phyloP scores from a whole-genome alignment of 2,888 invertebrate species.

The Thymelicus lineola region DNA sequence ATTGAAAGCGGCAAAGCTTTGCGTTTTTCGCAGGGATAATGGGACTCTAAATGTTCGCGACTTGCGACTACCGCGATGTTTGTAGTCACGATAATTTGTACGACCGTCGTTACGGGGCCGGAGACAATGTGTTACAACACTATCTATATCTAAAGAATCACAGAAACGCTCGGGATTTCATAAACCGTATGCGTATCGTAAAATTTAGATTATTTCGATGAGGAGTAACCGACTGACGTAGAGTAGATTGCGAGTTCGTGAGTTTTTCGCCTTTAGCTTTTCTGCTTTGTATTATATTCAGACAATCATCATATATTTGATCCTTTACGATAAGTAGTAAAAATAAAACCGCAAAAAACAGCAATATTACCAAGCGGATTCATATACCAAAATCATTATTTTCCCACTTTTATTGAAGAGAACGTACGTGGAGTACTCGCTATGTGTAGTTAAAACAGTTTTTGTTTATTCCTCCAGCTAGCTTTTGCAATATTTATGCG shows the following conservation, averaged over 20 bases:
- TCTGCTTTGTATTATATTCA: neutral
- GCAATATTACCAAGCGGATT: conserved; percentile 19
- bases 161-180: conserved; percentile 45
- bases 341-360: conserved; percentile 6
- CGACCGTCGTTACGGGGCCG: conserved; percentile 45
- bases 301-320: neutral
- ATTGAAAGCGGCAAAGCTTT: conserved; percentile 71
- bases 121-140: conserved; percentile 47
- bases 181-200: conserved; percentile 41
- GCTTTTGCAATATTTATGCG: conserved; percentile 36
- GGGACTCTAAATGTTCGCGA: conserved; percentile 61
- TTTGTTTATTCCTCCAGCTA: conserved; percentile 33
- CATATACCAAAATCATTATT: conserved; percentile 28
- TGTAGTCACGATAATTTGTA: conserved; percentile 51
- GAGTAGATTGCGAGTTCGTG: conserved; percentile 28
- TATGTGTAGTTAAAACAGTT: conserved; percentile 26
- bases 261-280: no score
- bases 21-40: conserved; percentile 57
- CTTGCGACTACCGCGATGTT: conserved; percentile 50
- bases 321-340: neutral
- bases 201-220: conserved; percentile 42
- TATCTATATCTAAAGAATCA: conserved; percentile 46
- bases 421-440: conserved; percentile 20
- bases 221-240: conserved; percentile 20
- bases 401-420: conserved; percentile 30